These are phyloP conservation scores for Sylvia borin DNA, from an alignment of 2,797 vertebrate genomes.

Conservation along the genomic window DNA sequence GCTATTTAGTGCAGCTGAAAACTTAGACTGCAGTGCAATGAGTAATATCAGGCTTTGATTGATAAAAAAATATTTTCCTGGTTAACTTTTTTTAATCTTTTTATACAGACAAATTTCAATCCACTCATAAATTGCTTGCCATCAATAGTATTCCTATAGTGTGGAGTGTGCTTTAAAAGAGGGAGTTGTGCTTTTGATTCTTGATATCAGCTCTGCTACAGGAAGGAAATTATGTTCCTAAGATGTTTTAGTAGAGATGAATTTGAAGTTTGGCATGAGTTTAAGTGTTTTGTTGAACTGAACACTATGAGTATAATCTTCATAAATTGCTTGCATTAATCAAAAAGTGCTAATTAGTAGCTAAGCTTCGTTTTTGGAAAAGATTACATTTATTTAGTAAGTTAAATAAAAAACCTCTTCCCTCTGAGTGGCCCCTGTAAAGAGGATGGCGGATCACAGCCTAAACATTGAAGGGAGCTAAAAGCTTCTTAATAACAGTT, in stretches of 20 bases:
- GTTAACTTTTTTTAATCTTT: background rate
- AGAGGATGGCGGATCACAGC: background rate
- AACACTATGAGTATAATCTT: background rate
- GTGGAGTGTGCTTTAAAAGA: background rate
- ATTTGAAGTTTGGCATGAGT: conserved; percentile 17
- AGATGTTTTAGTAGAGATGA: background rate
- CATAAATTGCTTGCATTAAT: conserved; percentile 21
- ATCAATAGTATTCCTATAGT: background rate
- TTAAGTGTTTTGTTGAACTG: conserved; percentile 13
- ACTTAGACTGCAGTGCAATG: background rate
- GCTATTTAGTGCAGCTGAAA: background rate
- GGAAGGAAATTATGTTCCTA: background rate
- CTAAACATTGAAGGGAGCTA: background rate
- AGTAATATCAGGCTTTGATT: background rate
- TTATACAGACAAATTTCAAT: background rate
- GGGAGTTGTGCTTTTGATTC: background rate
- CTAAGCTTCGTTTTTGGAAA: conserved; percentile 24
- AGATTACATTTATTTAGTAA: background rate
- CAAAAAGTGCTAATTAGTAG: conserved; percentile 26
- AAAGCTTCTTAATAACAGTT: background rate
- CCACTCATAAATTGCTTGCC: background rate
- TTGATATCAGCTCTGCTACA: background rate
- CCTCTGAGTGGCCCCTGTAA: background rate
- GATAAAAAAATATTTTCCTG: background rate
- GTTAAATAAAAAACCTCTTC: background rate